Percentiles rank a stretch among this genome's conserved stretches.
phyloP scores from a whole-genome alignment of 2,888 invertebrate genomes.

The Andrena trimmerana region DNA sequence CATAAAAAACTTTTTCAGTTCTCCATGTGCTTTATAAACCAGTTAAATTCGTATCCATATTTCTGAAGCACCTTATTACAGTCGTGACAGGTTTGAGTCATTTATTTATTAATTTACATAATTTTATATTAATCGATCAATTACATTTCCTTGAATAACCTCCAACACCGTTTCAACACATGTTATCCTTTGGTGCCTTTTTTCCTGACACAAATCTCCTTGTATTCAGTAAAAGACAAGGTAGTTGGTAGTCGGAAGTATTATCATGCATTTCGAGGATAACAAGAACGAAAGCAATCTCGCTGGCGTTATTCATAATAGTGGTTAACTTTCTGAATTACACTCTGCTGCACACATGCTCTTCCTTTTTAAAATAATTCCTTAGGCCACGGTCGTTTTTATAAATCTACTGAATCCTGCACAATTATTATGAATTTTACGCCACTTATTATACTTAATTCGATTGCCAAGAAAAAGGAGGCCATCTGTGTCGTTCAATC shows the following conservation, averaged over 20 bases:
- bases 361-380: neutral
- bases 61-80: neutral
- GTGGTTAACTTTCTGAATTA: slow-evolving; percentile 21
- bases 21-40: neutral
- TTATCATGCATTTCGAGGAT: neutral
- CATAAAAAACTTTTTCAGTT: neutral
- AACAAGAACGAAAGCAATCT: slow-evolving; percentile 4
- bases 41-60: neutral
- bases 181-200: too few species aligned
- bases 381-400: neutral
- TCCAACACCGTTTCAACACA: neutral
- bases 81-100: neutral
- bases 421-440: neutral
- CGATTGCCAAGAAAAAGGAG: neutral
- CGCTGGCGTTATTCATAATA: neutral
- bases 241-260: neutral
- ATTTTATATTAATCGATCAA: neutral
- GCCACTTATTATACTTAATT: neutral
- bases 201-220: neutral
- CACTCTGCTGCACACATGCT: neutral
- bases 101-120: slow-evolving; percentile 2
- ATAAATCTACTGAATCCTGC: neutral
- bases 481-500: slow-evolving; percentile 4
- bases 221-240: neutral
- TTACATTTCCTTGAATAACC: neutral